A percentile compares a stretch with the other conserved stretches of the same genome.
Evolutionary conservation across 1,140 invertebrate species (phyloP).

Genomic region (Coenobita brevimanus): DNA sequence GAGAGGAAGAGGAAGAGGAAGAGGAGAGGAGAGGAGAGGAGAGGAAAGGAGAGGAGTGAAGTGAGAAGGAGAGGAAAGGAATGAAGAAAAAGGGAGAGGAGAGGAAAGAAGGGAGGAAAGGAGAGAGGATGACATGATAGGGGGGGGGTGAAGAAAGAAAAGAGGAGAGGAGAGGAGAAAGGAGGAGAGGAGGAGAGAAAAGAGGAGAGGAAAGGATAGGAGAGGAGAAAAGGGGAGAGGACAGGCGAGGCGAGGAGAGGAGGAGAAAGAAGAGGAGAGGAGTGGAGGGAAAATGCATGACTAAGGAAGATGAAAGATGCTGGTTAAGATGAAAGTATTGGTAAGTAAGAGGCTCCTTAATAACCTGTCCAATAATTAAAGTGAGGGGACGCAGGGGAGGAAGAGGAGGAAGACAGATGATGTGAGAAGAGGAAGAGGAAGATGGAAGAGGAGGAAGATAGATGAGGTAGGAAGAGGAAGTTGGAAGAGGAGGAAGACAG

Average conservation of each 20-base stretch:
- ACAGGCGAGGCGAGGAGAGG: no score
- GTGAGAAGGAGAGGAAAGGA: background rate
- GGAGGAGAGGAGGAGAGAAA: background rate
- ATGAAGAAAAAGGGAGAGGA: background rate
- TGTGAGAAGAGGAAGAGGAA: no score
- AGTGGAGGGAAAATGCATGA: background rate
- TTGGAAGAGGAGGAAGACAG: no score
- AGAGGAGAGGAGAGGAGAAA: background rate
- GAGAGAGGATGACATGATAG: background rate
- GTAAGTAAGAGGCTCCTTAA: no score
- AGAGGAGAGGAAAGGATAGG: background rate
- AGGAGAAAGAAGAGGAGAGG: background rate
- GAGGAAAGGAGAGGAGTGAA: no score
- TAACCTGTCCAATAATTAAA: no score
- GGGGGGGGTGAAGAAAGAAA: background rate
- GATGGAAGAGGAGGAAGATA: no score
- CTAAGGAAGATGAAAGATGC: no score
- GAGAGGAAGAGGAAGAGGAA: no score
- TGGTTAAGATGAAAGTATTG: no score
- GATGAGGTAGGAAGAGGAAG: background rate
- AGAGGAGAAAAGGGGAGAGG: background rate
- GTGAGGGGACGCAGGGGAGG: background rate
- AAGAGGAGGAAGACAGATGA: background rate
- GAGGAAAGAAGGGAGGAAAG: background rate
- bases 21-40: background rate